Percentiles rank a stretch among this genome's conserved stretches.
Conservation (phyloP, 2,797 vertebrate species). For the Myotis vivesi region DNA sequence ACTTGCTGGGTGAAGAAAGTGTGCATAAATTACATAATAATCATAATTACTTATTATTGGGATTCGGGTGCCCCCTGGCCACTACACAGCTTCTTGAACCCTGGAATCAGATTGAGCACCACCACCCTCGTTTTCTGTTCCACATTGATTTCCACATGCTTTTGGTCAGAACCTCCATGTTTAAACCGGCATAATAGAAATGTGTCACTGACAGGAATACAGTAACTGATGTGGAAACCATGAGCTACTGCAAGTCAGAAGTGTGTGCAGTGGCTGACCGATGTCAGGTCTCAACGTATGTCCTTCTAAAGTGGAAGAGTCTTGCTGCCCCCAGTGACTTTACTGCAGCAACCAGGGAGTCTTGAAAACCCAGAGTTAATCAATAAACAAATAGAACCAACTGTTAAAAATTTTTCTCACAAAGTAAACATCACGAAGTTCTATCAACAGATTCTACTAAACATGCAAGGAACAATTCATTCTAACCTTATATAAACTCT, state of each 20-base stretch:
- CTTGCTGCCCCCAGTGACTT: background rate
- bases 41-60: background rate
- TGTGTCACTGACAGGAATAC: background rate
- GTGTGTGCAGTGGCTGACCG: background rate
- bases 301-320: background rate
- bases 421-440: background rate
- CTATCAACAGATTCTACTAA: background rate
- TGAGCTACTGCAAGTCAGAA: background rate
- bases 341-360: background rate
- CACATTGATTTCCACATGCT: background rate
- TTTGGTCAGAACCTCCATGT: background rate
- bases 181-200: background rate
- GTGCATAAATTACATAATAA: background rate
- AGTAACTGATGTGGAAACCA: background rate
- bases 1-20: background rate
- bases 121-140: background rate
- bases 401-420: background rate
- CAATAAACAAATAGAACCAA: background rate
- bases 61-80: background rate
- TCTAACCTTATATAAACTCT: background rate
- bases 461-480: background rate
- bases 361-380: background rate
- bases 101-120: background rate
- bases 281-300: background rate
- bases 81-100: background rate